phyloP scores from a whole-genome alignment of 2,888 invertebrate species.

The Tiliacea citrago region DNA sequence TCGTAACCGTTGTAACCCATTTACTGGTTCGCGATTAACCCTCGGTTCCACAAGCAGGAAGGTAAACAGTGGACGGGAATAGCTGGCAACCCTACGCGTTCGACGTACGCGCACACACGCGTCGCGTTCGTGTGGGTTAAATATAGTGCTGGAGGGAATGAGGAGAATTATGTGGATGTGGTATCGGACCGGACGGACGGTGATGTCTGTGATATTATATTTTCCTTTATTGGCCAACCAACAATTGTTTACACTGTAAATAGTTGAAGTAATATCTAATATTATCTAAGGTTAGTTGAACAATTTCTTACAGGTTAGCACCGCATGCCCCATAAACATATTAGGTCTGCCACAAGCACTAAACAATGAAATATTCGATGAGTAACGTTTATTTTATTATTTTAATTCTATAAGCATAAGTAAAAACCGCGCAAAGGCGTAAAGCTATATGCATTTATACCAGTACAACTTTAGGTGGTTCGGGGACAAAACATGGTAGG shows the following conservation, averaged over 20 bases:
- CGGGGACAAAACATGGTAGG: background rate
- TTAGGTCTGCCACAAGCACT: no score
- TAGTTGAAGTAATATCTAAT: no score
- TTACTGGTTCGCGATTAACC: conserved; percentile 68
- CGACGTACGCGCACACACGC: conserved; percentile 46
- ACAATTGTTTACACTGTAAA: no score
- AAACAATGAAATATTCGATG: no score
- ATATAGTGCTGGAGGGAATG: conserved; percentile 49
- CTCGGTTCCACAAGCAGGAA: conserved; percentile 80
- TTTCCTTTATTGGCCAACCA: no score
- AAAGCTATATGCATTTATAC: background rate
- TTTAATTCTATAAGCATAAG: no score
- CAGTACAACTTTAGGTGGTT: background rate
- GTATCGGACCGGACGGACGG: conserved; percentile 34
- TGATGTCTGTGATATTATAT: background rate
- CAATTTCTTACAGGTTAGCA: no score
- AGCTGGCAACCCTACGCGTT: conserved; percentile 79
- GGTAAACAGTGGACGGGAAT: conserved; percentile 78
- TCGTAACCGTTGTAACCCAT: conserved; percentile 71
- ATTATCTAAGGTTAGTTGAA: no score
- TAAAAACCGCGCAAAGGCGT: background rate
- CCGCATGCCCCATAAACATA: no score
- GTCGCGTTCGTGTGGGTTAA: conserved; percentile 55
- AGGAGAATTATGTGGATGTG: conserved; percentile 52
- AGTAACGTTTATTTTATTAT: background rate